phyloP scores from a whole-genome alignment of 2,797 vertebrate genomes.

The Rachycentron canadum region DNA sequence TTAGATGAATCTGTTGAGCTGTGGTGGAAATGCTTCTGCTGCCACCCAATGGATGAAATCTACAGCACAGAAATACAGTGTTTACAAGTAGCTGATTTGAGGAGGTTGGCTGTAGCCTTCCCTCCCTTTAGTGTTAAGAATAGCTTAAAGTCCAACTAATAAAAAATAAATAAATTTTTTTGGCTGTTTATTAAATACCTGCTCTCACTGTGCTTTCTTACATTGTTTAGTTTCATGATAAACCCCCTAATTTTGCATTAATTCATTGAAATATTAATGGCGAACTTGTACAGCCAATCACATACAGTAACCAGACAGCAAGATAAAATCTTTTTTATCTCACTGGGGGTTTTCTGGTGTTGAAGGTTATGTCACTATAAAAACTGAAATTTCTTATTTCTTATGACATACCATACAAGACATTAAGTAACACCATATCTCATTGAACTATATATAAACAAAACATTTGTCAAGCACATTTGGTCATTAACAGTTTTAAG shows the following conservation, averaged over 20 bases:
- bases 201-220: not conserved
- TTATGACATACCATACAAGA: not conserved
- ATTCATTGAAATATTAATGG: not conserved
- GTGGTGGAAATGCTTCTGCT: constrained; percentile 6
- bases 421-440: not conserved
- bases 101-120: not conserved
- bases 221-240: not conserved
- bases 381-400: too few relatives aligned
- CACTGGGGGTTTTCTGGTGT: too few relatives aligned
- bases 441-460: not conserved
- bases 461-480: not conserved
- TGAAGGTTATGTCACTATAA: too few relatives aligned
- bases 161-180: not conserved
- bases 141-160: not conserved
- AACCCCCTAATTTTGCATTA: not conserved
- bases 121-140: too few relatives aligned
- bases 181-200: too few relatives aligned
- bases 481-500: not conserved
- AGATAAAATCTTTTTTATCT: too few relatives aligned
- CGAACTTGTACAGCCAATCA: not conserved
- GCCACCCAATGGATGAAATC: constrained; percentile 29
- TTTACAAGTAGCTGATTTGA: not conserved
- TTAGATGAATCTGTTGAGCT: not conserved
- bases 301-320: too few relatives aligned
- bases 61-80: not conserved